Conservation (phyloP, 23 tunicate genomes). For the Trididemnum miniatum region DNA sequence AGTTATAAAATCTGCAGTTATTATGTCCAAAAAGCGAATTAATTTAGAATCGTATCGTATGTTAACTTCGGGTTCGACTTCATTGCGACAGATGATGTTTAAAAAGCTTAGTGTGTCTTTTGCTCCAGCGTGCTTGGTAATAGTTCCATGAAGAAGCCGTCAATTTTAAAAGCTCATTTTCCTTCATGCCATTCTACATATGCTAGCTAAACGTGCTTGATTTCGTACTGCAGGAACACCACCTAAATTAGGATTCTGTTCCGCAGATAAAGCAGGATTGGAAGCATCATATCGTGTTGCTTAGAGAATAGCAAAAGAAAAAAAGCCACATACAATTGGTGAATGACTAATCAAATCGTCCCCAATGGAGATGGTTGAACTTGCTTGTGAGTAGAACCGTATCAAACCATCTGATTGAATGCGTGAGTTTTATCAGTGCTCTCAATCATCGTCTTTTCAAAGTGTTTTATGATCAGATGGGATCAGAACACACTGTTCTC, state of each 20-base stretch:
- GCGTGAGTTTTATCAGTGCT: too few species aligned
- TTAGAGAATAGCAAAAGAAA: background rate
- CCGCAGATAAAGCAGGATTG: background rate
- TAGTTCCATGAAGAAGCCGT: background rate
- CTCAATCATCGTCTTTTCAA: too few species aligned
- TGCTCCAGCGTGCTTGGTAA: background rate
- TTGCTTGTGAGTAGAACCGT: background rate
- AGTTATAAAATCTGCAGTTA: background rate
- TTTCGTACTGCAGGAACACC: background rate
- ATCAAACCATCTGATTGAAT: too few species aligned
- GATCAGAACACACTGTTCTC: too few species aligned
- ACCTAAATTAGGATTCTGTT: background rate
- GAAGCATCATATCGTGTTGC: background rate
- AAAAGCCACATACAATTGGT: background rate
- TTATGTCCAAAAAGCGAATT: background rate
- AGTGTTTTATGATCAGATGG: constrained; percentile 29
- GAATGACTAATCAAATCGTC: background rate
- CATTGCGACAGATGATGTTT: background rate
- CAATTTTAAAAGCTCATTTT: background rate
- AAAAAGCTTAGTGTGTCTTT: background rate
- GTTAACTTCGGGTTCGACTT: background rate
- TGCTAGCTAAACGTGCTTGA: background rate
- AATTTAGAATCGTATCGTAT: background rate
- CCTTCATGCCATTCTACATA: background rate
- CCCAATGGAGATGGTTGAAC: background rate